Percentiles rank a stretch among this genome's conserved stretches.
phyloP scores from a whole-genome alignment of 2,888 invertebrate genomes.

The Chrysolina haemoptera region DNA sequence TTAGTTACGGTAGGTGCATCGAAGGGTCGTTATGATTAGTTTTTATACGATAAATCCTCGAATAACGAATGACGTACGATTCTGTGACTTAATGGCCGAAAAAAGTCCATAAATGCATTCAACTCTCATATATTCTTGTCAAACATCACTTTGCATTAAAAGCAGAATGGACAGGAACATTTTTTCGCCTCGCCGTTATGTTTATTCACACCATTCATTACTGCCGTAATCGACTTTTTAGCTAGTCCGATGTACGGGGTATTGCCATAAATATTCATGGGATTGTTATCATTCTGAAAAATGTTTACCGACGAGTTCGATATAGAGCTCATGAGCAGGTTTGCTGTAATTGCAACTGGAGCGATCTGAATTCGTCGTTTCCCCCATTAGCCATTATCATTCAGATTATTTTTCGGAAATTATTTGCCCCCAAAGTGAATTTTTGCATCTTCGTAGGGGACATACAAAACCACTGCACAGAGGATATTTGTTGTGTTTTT shows the following conservation, averaged over 20 bases:
- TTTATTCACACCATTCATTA: slow-evolving; percentile 36
- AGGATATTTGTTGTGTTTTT: too few relatives aligned
- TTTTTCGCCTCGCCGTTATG: slow-evolving; percentile 40
- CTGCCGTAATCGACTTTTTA: slow-evolving; percentile 28
- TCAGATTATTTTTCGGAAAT: too few relatives aligned
- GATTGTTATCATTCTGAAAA: not conserved
- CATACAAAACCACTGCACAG: too few relatives aligned
- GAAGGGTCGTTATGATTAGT: slow-evolving; percentile 32
- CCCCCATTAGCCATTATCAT: too few relatives aligned
- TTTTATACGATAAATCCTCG: slow-evolving; percentile 45
- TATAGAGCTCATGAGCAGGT: too few relatives aligned
- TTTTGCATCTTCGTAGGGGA: too few relatives aligned
- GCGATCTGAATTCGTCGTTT: too few relatives aligned
- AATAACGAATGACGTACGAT: slow-evolving; percentile 44
- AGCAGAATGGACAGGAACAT: slow-evolving; percentile 49
- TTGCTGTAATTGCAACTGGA: too few relatives aligned
- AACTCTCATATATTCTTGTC: slow-evolving; percentile 48
- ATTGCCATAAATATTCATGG: slow-evolving; percentile 8
- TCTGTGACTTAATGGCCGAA: slow-evolving; percentile 42
- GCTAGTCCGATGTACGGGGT: slow-evolving; percentile 6
- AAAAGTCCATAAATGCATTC: slow-evolving; percentile 42
- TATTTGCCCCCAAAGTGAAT: too few relatives aligned
- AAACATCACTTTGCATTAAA: slow-evolving; percentile 51
- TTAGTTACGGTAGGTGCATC: slow-evolving; percentile 43
- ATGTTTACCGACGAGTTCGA: not conserved